Base-by-base conservation (phyloP, 2,797 vertebrate species). In the Kryptopterus vitreolus region DNA sequence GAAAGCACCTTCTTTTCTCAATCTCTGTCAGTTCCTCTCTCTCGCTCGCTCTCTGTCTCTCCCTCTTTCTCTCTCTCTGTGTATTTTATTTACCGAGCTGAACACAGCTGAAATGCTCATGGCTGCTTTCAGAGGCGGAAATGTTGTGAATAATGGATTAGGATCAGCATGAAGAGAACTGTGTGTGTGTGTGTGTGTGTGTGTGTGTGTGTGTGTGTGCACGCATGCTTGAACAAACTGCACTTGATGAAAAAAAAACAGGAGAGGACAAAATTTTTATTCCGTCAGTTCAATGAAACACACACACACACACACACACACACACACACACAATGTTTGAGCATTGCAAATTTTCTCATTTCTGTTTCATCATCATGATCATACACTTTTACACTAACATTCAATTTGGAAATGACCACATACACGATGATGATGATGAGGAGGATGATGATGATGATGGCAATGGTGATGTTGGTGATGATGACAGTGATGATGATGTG, bases 91-190 rank as follows among this genome's bases (percentile, higher is more conserved):
- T 29, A 12, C 6, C 7, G 4, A 18, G 35, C 18, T 73, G 79
- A 65, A 88, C 85, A 15, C 77, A 84, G 89, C 79, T 82, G 20
- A 71, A 58, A 62, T 72, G 79, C 74, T 84, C 69, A 57, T 79
- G 78, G 83, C 77, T 76, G 87, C 69, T 83, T 78, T 68, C 69
- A 87, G 83, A 87, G 80, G 65, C 76, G 82, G 74, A 86, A 84
- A 87, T 84, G 82, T 88, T 82, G 88, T 89, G 77, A 91, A 92
- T 91, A 89, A 91, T 89, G 87, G 85, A 91, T 91, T 86, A 83
- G 82, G 81, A 91, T 89, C 80, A 86, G 82, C 80, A 38, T 85
- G 87, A 85, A 83, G 43, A 29, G 66, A 18, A 26, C 13, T 10
- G 7, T 29, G 84, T 84, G 82, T 79, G 31, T 89, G 84, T 86